These are phyloP conservation scores for Botrylloides violaceus DNA, from an alignment of 23 tunicate species.

Conservation along the genomic window DNA sequence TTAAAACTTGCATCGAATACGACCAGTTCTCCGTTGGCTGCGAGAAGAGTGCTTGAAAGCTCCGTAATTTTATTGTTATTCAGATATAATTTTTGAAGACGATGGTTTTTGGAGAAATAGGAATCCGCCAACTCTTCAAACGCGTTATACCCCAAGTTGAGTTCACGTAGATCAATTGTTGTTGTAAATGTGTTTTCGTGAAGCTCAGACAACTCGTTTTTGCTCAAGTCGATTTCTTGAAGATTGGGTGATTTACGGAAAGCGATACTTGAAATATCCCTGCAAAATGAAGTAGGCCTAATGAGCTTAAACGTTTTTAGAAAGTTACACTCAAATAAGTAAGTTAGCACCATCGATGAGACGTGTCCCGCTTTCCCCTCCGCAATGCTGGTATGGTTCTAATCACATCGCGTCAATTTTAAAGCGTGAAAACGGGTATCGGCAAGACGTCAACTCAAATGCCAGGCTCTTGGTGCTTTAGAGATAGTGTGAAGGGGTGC, in stretches of 20 bases:
- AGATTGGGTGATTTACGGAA: slow-evolving; percentile 11
- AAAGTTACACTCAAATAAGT: no score
- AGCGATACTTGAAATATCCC: background rate
- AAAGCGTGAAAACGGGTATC: no score
- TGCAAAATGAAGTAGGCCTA: no score
- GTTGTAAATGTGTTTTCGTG: background rate
- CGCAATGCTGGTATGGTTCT: no score
- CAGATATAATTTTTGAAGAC: slow-evolving; percentile 2
- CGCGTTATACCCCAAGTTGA: background rate
- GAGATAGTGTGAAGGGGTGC: no score
- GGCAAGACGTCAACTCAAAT: no score
- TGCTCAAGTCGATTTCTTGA: slow-evolving; percentile 14
- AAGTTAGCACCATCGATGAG: no score
- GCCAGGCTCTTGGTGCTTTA: no score
- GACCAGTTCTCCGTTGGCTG: background rate
- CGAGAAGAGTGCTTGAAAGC: background rate
- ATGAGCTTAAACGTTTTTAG: no score
- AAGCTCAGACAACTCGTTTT: slow-evolving; percentile 2
- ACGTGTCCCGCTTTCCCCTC: no score
- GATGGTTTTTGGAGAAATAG: slow-evolving; percentile 1
- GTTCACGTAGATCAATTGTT: background rate
- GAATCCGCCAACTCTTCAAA: slow-evolving; percentile 1
- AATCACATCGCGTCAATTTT: no score
- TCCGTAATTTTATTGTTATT: slow-evolving; percentile 10
- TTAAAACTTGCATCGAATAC: slow-evolving; percentile 11